Evolutionary conservation across 2,797 vertebrate genomes (phyloP).

Genomic region (Galagoides demidoff): DNA sequence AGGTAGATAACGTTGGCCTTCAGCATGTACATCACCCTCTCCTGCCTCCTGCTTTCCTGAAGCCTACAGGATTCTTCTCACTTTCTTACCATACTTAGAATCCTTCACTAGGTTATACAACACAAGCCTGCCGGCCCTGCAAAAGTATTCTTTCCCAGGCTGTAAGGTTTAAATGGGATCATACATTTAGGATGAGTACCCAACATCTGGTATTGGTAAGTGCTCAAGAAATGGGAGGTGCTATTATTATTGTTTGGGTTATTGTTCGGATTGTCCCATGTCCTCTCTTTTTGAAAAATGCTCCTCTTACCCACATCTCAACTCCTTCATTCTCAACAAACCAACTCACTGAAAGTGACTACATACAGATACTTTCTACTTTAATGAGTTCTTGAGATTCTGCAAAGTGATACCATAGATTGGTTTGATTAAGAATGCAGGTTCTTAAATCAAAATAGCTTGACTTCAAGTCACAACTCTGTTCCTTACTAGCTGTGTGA

Average conservation of each 20-base stretch:
- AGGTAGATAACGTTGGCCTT: background rate
- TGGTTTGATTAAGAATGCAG: background rate
- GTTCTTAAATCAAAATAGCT: background rate
- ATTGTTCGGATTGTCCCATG: background rate
- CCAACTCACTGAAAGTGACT: background rate
- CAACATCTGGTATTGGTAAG: background rate
- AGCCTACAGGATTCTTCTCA: background rate
- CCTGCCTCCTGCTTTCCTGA: background rate
- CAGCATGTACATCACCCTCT: background rate
- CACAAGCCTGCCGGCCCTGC: background rate
- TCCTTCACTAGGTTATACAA: background rate
- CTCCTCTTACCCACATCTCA: background rate
- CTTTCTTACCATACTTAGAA: background rate
- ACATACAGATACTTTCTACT: background rate
- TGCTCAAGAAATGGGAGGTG: background rate
- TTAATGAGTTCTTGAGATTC: background rate
- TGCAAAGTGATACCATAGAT: slow-evolving; percentile 6
- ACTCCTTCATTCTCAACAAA: background rate
- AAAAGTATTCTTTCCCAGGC: background rate
- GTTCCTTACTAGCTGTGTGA: background rate
- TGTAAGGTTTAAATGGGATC: background rate
- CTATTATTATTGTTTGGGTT: background rate
- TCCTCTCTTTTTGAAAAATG: background rate
- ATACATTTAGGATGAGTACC: background rate
- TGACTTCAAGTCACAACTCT: background rate